Percentiles rank a stretch among this genome's conserved stretches.
Evolutionary conservation across 1,140 invertebrate genomes (phyloP).

Genomic region (Contarinia nasturtii): DNA sequence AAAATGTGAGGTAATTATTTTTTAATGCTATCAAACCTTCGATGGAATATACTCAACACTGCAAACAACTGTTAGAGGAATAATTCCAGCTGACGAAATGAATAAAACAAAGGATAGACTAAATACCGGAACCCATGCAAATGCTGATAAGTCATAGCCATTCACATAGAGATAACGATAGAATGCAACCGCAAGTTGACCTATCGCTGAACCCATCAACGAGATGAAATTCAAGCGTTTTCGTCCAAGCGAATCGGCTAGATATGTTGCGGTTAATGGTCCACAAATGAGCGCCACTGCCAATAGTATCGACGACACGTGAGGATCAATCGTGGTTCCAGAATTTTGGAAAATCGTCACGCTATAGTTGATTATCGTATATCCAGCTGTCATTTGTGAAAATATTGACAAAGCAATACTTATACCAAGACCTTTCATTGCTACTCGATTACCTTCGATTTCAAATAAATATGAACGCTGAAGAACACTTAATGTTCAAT

Average conservation of each 20-base stretch:
- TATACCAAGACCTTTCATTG: too few relatives aligned
- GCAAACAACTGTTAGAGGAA: conserved; percentile 15
- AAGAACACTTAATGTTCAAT: background rate
- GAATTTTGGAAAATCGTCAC: conserved; percentile 44
- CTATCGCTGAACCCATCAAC: conserved; percentile 14
- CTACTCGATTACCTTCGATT: too few relatives aligned
- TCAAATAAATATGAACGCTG: too few relatives aligned
- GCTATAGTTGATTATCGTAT: too few relatives aligned
- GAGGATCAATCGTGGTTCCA: conserved; percentile 33
- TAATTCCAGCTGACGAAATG: conserved; percentile 14
- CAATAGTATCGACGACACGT: conserved; percentile 50
- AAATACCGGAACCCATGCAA: conserved; percentile 13
- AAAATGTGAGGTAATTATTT: too few relatives aligned
- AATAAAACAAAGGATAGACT: conserved; percentile 15
- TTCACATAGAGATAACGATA: conserved; percentile 10
- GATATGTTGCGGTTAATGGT: conserved; percentile 14
- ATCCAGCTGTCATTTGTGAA: too few relatives aligned
- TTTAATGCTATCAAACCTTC: conserved; percentile 8
- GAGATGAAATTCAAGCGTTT: conserved; percentile 18
- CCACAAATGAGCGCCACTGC: conserved; percentile 25
- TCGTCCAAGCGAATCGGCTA: conserved; percentile 19
- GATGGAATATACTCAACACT: conserved; percentile 15
- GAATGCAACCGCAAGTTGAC: conserved; percentile 13
- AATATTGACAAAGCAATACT: too few relatives aligned
- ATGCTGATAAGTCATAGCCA: conserved; percentile 9